A percentile compares a stretch with the other conserved stretches of the same genome.
phyloP scores from a whole-genome alignment of 2,113 vertebrate genomes.

The Elgaria multicarinata region DNA sequence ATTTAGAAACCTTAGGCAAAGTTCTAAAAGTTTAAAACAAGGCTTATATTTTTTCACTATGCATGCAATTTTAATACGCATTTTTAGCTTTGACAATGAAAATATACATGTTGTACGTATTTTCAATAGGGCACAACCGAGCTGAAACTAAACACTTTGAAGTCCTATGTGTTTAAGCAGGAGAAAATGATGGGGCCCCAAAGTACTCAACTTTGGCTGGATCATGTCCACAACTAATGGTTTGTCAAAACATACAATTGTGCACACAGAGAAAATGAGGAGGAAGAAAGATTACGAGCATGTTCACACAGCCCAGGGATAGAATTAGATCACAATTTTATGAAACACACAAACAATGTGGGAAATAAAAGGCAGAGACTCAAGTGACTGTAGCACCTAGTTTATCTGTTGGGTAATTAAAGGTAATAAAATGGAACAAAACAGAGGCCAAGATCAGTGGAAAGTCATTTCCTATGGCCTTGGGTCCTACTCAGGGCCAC shows the following conservation, averaged over 20 bases:
- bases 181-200: not conserved
- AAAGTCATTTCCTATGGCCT: not conserved
- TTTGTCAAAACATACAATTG: not conserved
- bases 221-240: not conserved
- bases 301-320: not conserved
- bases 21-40: not conserved
- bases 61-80: constrained; percentile 42
- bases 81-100: constrained; percentile 35
- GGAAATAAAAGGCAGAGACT: not conserved
- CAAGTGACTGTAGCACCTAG: not conserved
- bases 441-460: not conserved
- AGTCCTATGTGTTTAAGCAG: not conserved
- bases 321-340: not conserved
- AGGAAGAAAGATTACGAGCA: not conserved
- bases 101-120: constrained; percentile 44
- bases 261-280: not conserved
- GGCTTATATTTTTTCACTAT: constrained; percentile 30
- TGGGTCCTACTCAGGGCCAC: not conserved
- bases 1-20: constrained; percentile 35
- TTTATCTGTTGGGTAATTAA: not conserved
- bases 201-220: not conserved
- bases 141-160: constrained; percentile 4
- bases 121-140: constrained; percentile 18
- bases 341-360: not conserved
- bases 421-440: not conserved